A percentile compares a stretch with the other conserved stretches of the same genome.
Evolutionary conservation across 1,140 invertebrate species (phyloP).

Genomic region (Thaumatotibia leucotreta): DNA sequence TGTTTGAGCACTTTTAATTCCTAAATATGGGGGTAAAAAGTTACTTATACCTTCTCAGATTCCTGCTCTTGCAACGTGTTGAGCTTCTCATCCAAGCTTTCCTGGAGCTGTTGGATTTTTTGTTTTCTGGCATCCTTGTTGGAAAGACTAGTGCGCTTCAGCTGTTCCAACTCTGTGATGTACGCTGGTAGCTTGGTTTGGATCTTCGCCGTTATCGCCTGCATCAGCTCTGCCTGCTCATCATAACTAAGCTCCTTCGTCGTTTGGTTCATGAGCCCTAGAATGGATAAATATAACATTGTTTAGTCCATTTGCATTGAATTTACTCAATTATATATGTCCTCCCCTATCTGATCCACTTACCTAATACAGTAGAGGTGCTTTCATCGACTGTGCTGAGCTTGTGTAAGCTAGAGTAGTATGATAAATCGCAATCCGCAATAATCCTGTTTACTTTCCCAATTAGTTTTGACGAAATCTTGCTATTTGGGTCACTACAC

Average conservation of each 20-base stretch:
- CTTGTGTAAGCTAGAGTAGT: constrained; percentile 61
- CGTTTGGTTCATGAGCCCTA: constrained; percentile 54
- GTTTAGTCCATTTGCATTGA: background rate
- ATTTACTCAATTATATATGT: no score
- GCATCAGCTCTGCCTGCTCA: constrained; percentile 58
- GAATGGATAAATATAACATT: constrained; percentile 17
- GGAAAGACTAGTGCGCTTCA: constrained; percentile 34
- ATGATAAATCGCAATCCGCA: constrained; percentile 53
- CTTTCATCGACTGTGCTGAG: constrained; percentile 59
- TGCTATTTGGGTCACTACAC: constrained; percentile 37
- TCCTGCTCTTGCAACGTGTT: constrained; percentile 54
- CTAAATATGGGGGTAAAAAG: no score
- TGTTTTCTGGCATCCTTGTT: constrained; percentile 34
- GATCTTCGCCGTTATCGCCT: constrained; percentile 53
- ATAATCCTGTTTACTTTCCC: constrained; percentile 65
- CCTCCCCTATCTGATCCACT: constrained; percentile 13
- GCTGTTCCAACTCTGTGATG: constrained; percentile 42
- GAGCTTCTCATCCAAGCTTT: constrained; percentile 53
- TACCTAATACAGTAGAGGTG: constrained; percentile 58
- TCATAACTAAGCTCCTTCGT: constrained; percentile 50
- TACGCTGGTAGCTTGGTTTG: constrained; percentile 48
- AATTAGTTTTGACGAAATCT: constrained; percentile 43
- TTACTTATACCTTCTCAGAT: constrained; percentile 42
- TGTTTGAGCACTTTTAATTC: no score
- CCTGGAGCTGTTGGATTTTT: constrained; percentile 45